Evolutionary conservation across 2,113 vertebrate species (phyloP), one percentile per base, ranked within the genome.

Genomic region (Hystrix cristata): DNA sequence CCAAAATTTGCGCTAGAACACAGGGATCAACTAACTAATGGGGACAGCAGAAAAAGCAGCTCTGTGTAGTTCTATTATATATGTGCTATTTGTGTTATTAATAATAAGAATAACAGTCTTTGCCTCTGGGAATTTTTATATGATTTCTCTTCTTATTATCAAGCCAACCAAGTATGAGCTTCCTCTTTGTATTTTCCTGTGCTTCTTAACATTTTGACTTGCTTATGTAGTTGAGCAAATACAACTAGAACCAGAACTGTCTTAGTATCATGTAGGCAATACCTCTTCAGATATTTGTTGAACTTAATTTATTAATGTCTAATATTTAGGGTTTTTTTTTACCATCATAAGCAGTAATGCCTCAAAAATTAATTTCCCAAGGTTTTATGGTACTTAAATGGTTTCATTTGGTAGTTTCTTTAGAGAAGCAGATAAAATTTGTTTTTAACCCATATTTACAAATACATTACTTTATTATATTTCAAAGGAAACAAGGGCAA

Each of bases 371-470:
- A 62, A 18, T 69, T 81, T 55, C 74, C 34, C 86, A 64, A 21
- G 80, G 15, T 16, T 91, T 72, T 87, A 78, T 31, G 12, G 29
- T 81, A 64, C 21, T 53, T 86, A 79, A 84, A 38, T 91, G 82
- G 55, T 79, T 95, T 95, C 62, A 62, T 86, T 59, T 91, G 34
- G 14, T 71, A 60, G 31, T 87, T 67, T 76, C 16, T 43, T 51
- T 83, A 51, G 29, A 95, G n/a, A 87, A 82, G 76, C 46, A 65
- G 65, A 81, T 92, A 51, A 92, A 87, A 82, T 91, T 31, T 8
- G 62, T 8, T 71, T 79, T 29, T 86, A 71, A 31, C 86, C 3
- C 51, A 8, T 71, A 72, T 87, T 91, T 87, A 62, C 4, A 91
- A 62, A 72, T 80, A 76, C 60, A 8, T 67, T 79, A 62, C 38